A percentile compares a stretch with the other conserved stretches of the same genome.
Conservation (phyloP, 1,140 invertebrate species). For the Cataglyphis hispanica region DNA sequence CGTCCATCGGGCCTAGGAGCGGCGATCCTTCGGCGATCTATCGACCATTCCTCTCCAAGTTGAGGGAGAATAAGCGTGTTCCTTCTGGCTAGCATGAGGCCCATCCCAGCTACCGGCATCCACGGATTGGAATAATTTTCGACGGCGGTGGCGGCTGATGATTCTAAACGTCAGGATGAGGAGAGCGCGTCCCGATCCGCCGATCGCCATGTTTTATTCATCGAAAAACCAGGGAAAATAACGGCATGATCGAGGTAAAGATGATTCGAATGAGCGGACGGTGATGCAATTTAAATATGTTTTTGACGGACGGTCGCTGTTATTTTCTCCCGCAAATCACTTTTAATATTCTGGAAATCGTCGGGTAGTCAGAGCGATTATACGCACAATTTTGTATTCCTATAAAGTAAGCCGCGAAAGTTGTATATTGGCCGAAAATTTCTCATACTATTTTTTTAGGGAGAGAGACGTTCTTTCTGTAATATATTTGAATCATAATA, state of each 20-base stretch:
- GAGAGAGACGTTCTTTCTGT: neutral
- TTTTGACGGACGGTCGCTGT: slow-evolving; percentile 37
- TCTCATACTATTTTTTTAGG: neutral
- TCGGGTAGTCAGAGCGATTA: slow-evolving; percentile 6
- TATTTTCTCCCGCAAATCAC: slow-evolving; percentile 53
- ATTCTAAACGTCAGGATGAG: slow-evolving; percentile 61
- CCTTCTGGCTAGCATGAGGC: slow-evolving; percentile 74
- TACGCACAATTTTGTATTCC: slow-evolving; percentile 28
- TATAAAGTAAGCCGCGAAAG: neutral
- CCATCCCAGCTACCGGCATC: slow-evolving; percentile 69
- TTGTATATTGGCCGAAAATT: too few species aligned
- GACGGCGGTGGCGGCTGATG: slow-evolving; percentile 66
- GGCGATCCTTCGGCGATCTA: slow-evolving; percentile 68
- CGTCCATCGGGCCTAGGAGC: slow-evolving; percentile 67
- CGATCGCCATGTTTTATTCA: slow-evolving; percentile 77
- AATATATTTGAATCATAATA: slow-evolving; percentile 1
- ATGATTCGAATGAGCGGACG: slow-evolving; percentile 53
- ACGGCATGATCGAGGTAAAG: slow-evolving; percentile 64
- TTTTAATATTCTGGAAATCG: slow-evolving; percentile 51
- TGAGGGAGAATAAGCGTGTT: slow-evolving; percentile 62
- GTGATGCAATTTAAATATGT: slow-evolving; percentile 58
- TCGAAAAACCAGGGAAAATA: slow-evolving; percentile 62
- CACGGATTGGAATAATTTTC: slow-evolving; percentile 75
- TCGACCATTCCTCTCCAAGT: slow-evolving; percentile 57
- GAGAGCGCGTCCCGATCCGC: slow-evolving; percentile 44